Evolutionary conservation across 2,113 vertebrate genomes (phyloP).

Genomic region (Gobio gobio): DNA sequence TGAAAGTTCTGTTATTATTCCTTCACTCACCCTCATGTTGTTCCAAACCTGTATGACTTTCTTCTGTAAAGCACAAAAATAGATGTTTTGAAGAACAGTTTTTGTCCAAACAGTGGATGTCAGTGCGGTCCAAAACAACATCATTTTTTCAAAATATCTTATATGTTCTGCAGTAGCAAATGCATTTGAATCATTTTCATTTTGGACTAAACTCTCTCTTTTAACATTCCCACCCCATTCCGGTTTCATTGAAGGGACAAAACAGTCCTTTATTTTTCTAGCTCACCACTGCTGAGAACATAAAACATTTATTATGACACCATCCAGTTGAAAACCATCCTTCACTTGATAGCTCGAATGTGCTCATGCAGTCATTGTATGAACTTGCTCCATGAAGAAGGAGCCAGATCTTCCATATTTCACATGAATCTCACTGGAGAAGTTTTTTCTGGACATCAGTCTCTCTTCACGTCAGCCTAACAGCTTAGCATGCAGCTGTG

Average conservation of each 20-base stretch:
- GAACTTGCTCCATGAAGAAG: constrained; percentile 10
- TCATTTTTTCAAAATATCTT: not conserved
- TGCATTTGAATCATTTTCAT: not conserved
- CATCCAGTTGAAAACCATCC: not conserved
- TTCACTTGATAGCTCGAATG: not conserved
- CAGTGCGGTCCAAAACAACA: not conserved
- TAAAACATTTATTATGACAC: constrained; percentile 26
- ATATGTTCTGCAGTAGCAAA: not conserved
- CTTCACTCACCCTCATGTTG: not conserved
- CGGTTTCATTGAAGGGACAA: not conserved
- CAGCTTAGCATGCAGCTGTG: constrained; percentile 41
- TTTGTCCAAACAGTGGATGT: not conserved
- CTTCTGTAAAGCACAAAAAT: not conserved
- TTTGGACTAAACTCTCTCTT: not conserved
- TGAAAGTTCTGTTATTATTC: not conserved
- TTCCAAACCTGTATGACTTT: not conserved
- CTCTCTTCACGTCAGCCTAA: constrained; percentile 41
- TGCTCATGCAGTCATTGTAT: constrained; percentile 3
- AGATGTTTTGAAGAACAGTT: not conserved
- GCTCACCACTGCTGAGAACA: not conserved
- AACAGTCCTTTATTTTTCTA: not conserved
- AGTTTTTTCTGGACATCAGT: constrained; percentile 36
- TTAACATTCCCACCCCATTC: not conserved
- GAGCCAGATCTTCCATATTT: constrained; percentile 33
- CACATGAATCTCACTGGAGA: constrained; percentile 12